Evolutionary conservation across 1,140 invertebrate species (phyloP).

Genomic region (Macrobrachium nipponense): DNA sequence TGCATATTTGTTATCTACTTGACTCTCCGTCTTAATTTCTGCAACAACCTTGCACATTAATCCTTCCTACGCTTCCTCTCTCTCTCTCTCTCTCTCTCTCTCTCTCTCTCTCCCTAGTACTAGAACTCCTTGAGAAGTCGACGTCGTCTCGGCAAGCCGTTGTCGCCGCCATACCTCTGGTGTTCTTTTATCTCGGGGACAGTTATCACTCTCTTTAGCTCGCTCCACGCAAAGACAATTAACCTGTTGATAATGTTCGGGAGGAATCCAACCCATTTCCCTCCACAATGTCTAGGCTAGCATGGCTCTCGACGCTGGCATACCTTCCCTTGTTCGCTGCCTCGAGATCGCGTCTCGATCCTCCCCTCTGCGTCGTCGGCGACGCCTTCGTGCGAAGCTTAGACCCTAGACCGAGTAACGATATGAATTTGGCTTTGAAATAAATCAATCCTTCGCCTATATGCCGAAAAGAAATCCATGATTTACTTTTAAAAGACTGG

Average conservation of each 20-base stretch:
- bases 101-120: neutral
- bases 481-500: too few species aligned
- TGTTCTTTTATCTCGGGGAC: conserved; percentile 27
- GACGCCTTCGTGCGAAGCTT: neutral
- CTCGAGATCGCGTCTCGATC: neutral
- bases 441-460: too few species aligned
- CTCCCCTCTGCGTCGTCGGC: neutral
- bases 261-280: conserved; percentile 50
- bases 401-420: neutral
- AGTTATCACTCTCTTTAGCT: conserved; percentile 45
- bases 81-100: conserved; percentile 23
- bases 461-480: too few species aligned
- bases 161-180: conserved; percentile 7
- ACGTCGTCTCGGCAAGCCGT: neutral
- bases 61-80: neutral
- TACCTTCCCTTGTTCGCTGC: conserved; percentile 22
- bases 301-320: conserved; percentile 35
- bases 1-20: neutral
- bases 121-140: neutral
- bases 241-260: conserved; percentile 53
- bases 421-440: too few species aligned
- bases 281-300: conserved; percentile 43
- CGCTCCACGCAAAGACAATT: conserved; percentile 41
- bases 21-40: neutral
- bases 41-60: too few species aligned